Evolutionary conservation across 2,888 invertebrate species (phyloP), one percentile per base, ranked within the genome.

Genomic region (Drosophila paranaensis): DNA sequence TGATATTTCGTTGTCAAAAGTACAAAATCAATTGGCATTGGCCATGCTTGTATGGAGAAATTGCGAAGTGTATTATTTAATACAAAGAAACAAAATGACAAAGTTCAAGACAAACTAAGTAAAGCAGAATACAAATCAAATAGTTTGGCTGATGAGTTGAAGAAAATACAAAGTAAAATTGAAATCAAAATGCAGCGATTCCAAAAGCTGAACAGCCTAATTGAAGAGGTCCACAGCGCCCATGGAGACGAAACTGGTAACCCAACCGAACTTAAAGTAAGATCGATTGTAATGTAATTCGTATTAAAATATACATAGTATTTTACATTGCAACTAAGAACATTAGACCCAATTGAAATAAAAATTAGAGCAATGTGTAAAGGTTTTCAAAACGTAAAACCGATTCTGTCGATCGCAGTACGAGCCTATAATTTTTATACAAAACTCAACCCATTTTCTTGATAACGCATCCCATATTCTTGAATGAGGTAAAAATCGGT

Each of bases 161-260:
- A 93, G 66, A 92, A 92, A 43, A 91, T 92, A 13, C 93, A 94
- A 45, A 76, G 87, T 27, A 83, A 93, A 16, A 93, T 94, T 58
- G 92, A 91, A 30, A 92, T 93, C 27, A 94, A 94, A 88, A 93
- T 94, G 81, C 92, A 93, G 35, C 93, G 93, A 68, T 91, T 94
- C 20, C 93, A 94, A 43, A 90, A 91, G 10, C 81, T 95, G 8
- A 94, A 94, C 73, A 94, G 92, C 57, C 94, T 94, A 90, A 92
- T 95, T 11, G 94, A 94, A 51, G 65, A 70, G 27, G 60, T 79
- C 4, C 62, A 71, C 42, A 68, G 43, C 10, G 13, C 55, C 1
- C 60, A 30, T 50, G 95, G 96, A 95, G 97, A 97, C 94, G 97
- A 95, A 1, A 60, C 45, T 40, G 77, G 80, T 0, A 88, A 62